These are phyloP conservation scores for Pyrochroa serraticornis DNA, from an alignment of 2,888 invertebrate genomes.

Conservation along the genomic window DNA sequence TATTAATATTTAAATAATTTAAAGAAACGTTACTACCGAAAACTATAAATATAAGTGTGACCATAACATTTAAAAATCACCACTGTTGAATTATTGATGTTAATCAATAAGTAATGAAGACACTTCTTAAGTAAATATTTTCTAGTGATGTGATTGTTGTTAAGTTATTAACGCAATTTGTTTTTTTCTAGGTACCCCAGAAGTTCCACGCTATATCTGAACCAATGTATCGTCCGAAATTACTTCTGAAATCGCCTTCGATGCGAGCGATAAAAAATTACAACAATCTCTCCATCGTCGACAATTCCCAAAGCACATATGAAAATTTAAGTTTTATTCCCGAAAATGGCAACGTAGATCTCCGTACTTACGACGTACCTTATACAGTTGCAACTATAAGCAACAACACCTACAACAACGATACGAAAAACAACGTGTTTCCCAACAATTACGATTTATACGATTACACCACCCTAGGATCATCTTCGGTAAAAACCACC, in stretches of 20 bases:
- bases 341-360: slow-evolving; percentile 34
- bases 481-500: slow-evolving; percentile 43
- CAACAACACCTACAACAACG: slow-evolving; percentile 20
- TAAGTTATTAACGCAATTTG: not conserved
- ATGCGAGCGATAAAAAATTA: slow-evolving; percentile 53
- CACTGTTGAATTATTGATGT: too few species aligned
- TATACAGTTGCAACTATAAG: slow-evolving; percentile 26
- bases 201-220: slow-evolving; percentile 32
- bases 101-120: too few species aligned
- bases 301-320: slow-evolving; percentile 30
- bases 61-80: too few species aligned
- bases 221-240: slow-evolving; percentile 37
- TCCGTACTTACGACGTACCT: slow-evolving; percentile 35
- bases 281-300: slow-evolving; percentile 49
- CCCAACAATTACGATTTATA: slow-evolving; percentile 42
- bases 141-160: not conserved
- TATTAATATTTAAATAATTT: too few species aligned
- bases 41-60: too few species aligned
- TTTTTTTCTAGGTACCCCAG: slow-evolving; percentile 38
- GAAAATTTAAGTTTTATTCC: slow-evolving; percentile 47
- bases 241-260: slow-evolving; percentile 51
- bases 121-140: not conserved
- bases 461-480: slow-evolving; percentile 48
- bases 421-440: slow-evolving; percentile 31
- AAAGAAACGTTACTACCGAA: too few species aligned